phyloP scores from a whole-genome alignment of 92 coral and sea anemone species.

The Phenganax subtilis region DNA sequence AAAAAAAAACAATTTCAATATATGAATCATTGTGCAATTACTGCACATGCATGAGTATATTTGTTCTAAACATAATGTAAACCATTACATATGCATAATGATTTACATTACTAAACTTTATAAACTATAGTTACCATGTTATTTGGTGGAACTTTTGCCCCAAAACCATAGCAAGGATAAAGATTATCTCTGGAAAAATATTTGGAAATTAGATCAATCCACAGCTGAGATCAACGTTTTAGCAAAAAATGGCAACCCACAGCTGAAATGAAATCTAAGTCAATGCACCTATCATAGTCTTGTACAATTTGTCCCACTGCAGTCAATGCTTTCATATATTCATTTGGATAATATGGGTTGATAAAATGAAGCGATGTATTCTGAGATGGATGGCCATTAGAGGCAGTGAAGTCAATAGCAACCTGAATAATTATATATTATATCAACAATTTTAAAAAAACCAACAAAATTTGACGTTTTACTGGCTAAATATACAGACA shows the following conservation, averaged over 20 bases:
- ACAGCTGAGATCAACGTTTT: not conserved
- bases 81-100: too few relatives aligned
- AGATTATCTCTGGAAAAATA: slow-evolving; percentile 67
- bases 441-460: not conserved
- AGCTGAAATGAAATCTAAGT: not conserved
- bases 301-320: slow-evolving; percentile 95
- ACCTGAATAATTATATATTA: slow-evolving; percentile 48
- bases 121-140: slow-evolving; percentile 48
- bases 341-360: slow-evolving; percentile 91
- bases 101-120: not conserved
- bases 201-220: not conserved
- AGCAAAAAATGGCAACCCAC: not conserved
- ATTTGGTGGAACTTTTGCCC: slow-evolving; percentile 86
- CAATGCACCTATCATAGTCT: slow-evolving; percentile 81
- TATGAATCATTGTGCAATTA: not conserved
- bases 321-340: slow-evolving; percentile 79
- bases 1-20: slow-evolving; percentile 5
- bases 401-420: slow-evolving; percentile 93
- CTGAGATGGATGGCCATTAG: slow-evolving; percentile 84
- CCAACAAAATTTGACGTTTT: not conserved
- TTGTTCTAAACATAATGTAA: not conserved
- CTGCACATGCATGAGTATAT: not conserved
- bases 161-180: slow-evolving; percentile 97
- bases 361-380: slow-evolving; percentile 86
- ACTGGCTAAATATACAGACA: not conserved